Conservation (phyloP, 2,888 invertebrate species). For the Tenthredo distinguenda region DNA sequence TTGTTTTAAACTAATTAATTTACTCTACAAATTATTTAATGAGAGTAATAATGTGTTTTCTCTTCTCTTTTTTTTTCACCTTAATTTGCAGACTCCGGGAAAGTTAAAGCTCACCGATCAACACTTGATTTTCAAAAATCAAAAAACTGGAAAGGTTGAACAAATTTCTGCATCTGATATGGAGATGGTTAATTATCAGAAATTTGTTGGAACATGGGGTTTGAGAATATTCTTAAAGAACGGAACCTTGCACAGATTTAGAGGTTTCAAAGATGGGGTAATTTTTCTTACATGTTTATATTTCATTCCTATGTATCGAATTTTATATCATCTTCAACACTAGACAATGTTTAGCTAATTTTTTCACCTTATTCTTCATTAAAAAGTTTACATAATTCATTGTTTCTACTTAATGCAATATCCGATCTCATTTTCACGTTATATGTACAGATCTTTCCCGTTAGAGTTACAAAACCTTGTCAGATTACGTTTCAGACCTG, state of each 20-base stretch:
- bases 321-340: neutral
- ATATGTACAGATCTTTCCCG: neutral
- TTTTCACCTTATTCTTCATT: neutral
- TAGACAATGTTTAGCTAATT: neutral
- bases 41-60: constrained; percentile 48
- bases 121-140: constrained; percentile 95
- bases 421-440: neutral
- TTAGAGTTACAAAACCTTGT: neutral
- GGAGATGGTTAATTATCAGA: constrained; percentile 94
- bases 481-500: neutral
- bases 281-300: constrained; percentile 55
- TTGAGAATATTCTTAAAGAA: constrained; percentile 93
- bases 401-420: neutral
- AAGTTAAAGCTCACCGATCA: constrained; percentile 95
- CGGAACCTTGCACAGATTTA: constrained; percentile 94
- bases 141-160: constrained; percentile 97
- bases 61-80: constrained; percentile 52
- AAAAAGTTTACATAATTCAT: neutral
- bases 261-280: constrained; percentile 95
- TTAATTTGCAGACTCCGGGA: constrained; percentile 88
- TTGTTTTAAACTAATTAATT: neutral
- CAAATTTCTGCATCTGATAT: constrained; percentile 92
- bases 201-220: constrained; percentile 94
- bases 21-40: neutral
- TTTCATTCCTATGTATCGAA: neutral